Evolutionary conservation across 2,113 vertebrate genomes (phyloP).

Genomic region (Lepisosteus osseus): DNA sequence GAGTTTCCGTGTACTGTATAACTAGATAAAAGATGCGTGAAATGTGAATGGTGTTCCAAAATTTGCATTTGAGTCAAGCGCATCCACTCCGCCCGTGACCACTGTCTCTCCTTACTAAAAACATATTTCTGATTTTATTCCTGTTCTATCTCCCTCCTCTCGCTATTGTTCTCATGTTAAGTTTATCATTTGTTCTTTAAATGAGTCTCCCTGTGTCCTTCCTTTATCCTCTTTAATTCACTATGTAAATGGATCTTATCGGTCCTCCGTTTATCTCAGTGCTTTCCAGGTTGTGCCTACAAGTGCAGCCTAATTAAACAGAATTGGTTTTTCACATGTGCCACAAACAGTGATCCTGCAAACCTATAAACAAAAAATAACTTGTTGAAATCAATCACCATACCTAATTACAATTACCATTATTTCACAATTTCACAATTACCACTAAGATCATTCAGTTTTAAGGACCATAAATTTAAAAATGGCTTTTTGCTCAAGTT

Average conservation of each 20-base stretch:
- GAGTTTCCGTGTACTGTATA: too few relatives aligned
- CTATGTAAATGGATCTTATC: conserved; percentile 21
- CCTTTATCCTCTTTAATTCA: conserved; percentile 14
- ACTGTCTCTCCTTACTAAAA: not conserved
- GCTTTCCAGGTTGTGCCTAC: not conserved
- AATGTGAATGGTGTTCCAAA: not conserved
- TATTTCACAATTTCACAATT: too few relatives aligned
- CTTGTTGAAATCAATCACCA: too few relatives aligned
- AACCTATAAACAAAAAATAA: too few relatives aligned
- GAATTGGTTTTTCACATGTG: too few relatives aligned
- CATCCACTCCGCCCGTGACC: not conserved
- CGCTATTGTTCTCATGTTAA: conserved; percentile 14
- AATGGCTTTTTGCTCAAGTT: too few relatives aligned
- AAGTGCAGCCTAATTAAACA: too few relatives aligned
- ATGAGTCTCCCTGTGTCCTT: conserved; percentile 21
- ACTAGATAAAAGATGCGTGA: not conserved
- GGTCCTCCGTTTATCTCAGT: conserved; percentile 5
- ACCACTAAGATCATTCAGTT: too few relatives aligned
- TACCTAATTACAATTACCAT: too few relatives aligned
- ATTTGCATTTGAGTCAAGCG: not conserved
- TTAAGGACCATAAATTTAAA: too few relatives aligned
- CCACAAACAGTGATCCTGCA: too few relatives aligned
- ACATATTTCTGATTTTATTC: not conserved
- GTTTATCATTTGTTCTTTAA: conserved; percentile 28
- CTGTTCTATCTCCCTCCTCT: conserved; percentile 8